These are phyloP conservation scores for Megathymus violae DNA, from an alignment of 1,140 invertebrate species.

Conservation along the genomic window DNA sequence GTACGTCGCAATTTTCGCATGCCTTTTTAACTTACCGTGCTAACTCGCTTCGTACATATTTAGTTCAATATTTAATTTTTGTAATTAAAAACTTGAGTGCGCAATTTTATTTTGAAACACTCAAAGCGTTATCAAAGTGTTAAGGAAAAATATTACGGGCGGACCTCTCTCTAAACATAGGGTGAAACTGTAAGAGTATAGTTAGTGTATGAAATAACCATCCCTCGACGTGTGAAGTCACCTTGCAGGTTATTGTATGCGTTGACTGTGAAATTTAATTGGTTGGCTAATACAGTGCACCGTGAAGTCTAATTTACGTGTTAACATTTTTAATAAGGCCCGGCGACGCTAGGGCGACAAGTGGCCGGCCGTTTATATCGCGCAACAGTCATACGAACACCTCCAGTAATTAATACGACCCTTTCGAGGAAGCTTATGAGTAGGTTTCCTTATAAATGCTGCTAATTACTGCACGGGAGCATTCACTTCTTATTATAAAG, in stretches of 20 bases:
- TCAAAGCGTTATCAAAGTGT: slow-evolving; percentile 64
- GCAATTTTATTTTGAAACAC: slow-evolving; percentile 70
- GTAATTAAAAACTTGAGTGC: slow-evolving; percentile 74
- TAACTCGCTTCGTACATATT: slow-evolving; percentile 67
- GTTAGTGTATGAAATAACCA: slow-evolving; percentile 44
- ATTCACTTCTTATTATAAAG: slow-evolving; percentile 58
- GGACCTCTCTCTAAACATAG: slow-evolving; percentile 50
- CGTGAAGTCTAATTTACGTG: slow-evolving; percentile 79
- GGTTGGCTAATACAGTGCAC: slow-evolving; percentile 76
- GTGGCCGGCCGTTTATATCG: slow-evolving; percentile 79
- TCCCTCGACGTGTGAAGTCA: slow-evolving; percentile 53
- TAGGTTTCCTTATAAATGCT: slow-evolving; percentile 79
- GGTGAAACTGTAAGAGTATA: slow-evolving; percentile 24
- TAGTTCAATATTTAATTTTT: slow-evolving; percentile 74
- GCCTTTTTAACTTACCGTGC: slow-evolving; percentile 77
- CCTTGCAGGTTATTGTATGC: slow-evolving; percentile 60
- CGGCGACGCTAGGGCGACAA: slow-evolving; percentile 74
- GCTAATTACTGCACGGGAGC: slow-evolving; percentile 76
- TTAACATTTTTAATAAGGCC: slow-evolving; percentile 83
- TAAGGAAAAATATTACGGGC: slow-evolving; percentile 53
- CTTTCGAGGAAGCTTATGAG: slow-evolving; percentile 81
- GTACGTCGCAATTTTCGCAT: slow-evolving; percentile 81
- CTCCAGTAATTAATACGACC: slow-evolving; percentile 80
- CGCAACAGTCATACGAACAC: slow-evolving; percentile 70
- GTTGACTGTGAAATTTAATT: slow-evolving; percentile 77